Base-by-base conservation (phyloP, 2,888 invertebrate genomes). In the Pocota personata region DNA sequence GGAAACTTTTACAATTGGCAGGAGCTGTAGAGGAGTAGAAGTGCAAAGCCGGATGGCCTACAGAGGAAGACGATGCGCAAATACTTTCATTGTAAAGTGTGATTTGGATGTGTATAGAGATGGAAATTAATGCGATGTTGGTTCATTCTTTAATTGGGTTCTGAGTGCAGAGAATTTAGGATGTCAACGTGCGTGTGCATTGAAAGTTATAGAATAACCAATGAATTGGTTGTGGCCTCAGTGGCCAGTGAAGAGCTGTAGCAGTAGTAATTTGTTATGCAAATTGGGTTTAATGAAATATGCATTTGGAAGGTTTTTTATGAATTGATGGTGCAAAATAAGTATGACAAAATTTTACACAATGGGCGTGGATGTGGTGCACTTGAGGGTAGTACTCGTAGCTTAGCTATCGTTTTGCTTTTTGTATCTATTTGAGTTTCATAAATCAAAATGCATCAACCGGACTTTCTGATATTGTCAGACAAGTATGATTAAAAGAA, bases 101-200 rank as follows among this genome's bases (percentile, higher is more conserved):
- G 82, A 82, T 52, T 66, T 32, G 77, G 24, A 21, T 78, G 60
- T 52, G 48, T 60, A 57, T 32, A 24, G 43, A 71, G 71, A 27
- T 66, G 40, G 43, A 30, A 60, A 62, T 66, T 27, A 66, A 82
- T 77, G 40, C 64, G 64, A 66, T 60, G 71, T 67, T 72, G 55
- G 78, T 73, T 67, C 69, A 73, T 67, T 73, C 78, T 73, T 78
- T 83, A 83, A 83, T 83, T 83, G 62, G 79, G 73, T 73, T 67
- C 73, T 67, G 83, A 78, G 67, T 67, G 78, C 66, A 12, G 35
- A 66, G 46, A 72, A 60, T 78, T 62, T 37, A 4, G 46, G 48
- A 69, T 73, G 73, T 83, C 73, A 73, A 62, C 72, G 73, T 67
- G 78, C 66, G 72, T 67, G 60, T 46, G 52, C 52, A 60, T 58